phyloP scores from a whole-genome alignment of 37 sponge, comb jelly and placozoan species.

The Chondrosia reniformis region DNA sequence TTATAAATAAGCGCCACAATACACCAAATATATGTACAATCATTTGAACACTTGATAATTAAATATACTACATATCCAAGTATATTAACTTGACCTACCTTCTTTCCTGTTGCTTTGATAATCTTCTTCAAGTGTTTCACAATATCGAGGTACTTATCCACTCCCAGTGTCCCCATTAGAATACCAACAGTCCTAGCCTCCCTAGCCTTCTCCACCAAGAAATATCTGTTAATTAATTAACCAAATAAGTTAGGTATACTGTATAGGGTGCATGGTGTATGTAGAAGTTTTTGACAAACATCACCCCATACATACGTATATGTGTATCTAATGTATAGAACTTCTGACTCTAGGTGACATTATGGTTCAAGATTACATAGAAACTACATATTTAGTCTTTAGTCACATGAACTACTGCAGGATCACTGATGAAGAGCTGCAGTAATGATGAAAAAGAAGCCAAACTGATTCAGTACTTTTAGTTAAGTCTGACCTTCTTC shows the following conservation, averaged over 20 bases:
- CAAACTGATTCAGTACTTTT: no score
- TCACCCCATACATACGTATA: neutral
- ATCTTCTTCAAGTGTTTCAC: slow-evolving; percentile 74
- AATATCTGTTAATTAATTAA: slow-evolving; percentile 57
- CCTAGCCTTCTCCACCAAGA: slow-evolving; percentile 83
- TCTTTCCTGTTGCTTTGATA: slow-evolving; percentile 78
- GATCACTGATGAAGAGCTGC: no score
- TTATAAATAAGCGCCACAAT: no score
- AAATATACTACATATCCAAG: neutral
- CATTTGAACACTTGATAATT: no score
- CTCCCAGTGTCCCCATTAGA: slow-evolving; percentile 90
- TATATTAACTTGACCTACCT: slow-evolving; percentile 39
- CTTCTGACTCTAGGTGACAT: no score
- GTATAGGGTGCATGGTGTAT: no score
- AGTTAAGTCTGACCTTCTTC: slow-evolving; percentile 75
- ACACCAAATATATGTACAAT: no score
- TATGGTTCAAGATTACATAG: no score
- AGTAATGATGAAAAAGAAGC: no score
- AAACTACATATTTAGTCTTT: no score
- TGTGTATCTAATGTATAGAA: neutral
- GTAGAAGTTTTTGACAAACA: neutral
- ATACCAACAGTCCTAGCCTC: slow-evolving; percentile 87
- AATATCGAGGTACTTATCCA: slow-evolving; percentile 71
- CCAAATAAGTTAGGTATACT: no score
- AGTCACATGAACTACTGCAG: no score